Evolutionary conservation across 1,140 invertebrate genomes (phyloP).

Genomic region (Atta colombica): DNA sequence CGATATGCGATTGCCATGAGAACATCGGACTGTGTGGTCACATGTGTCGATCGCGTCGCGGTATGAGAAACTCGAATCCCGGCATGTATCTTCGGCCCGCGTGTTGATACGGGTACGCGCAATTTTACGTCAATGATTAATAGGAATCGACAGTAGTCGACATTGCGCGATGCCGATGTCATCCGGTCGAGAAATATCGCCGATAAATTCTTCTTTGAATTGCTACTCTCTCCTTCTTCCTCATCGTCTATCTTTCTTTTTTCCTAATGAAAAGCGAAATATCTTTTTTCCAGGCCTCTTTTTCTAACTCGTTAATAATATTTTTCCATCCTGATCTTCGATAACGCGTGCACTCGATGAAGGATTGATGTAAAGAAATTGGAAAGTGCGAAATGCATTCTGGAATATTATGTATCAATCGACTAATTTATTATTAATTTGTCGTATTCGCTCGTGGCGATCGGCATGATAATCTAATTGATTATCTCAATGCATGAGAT

Average conservation of each 20-base stretch:
- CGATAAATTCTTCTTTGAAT: conserved; percentile 70
- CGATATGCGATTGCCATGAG: conserved; percentile 73
- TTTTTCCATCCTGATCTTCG: conserved; percentile 3
- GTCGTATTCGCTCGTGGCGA: conserved; percentile 31
- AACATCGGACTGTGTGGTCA: conserved; percentile 65
- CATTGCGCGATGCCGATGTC: conserved; percentile 29
- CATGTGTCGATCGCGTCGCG: conserved; percentile 57
- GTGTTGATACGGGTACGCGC: conserved; percentile 29
- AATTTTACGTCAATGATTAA: conserved; percentile 66
- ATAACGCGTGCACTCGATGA: background rate
- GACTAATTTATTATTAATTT: conserved; percentile 50
- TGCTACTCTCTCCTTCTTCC: background rate
- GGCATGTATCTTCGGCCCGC: conserved; percentile 48
- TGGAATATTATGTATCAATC: conserved; percentile 22
- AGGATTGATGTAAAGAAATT: conserved; percentile 21
- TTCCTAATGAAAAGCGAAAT: conserved; percentile 42
- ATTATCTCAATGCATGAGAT: conserved; percentile 28
- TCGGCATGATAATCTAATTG: conserved; percentile 24
- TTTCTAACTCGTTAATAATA: conserved; percentile 35
- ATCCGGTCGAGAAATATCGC: conserved; percentile 48
- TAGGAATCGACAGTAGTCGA: conserved; percentile 70
- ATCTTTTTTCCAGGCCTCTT: background rate
- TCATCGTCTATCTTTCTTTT: background rate
- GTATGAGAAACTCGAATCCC: conserved; percentile 63
- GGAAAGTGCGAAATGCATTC: conserved; percentile 19